Conservation (phyloP, 2,797 vertebrate genomes). For the Aldrovandia affinis region DNA sequence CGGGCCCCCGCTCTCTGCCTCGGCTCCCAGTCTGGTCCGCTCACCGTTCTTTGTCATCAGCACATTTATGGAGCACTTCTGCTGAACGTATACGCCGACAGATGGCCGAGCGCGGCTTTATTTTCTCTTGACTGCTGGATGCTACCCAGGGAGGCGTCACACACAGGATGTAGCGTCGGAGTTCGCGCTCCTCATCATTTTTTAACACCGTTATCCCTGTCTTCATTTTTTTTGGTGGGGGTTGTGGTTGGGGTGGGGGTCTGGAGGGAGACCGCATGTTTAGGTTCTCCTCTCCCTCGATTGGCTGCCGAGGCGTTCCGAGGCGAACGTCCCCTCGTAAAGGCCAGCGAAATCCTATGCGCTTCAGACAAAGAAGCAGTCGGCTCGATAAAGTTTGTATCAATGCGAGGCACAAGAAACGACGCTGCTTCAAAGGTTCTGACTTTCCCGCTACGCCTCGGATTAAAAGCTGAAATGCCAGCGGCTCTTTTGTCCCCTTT, state of each 20-base stretch:
- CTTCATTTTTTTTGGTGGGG: constrained; percentile 16
- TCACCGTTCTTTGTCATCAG: constrained; percentile 3
- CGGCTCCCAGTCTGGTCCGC: neutral
- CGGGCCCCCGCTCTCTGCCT: neutral
- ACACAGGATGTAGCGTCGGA: constrained; percentile 39
- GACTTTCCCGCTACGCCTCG: neutral
- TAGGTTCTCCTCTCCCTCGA: neutral
- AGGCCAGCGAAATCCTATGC: neutral
- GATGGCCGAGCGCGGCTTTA: constrained; percentile 44
- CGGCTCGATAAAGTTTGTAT: neutral
- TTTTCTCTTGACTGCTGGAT: constrained; percentile 32
- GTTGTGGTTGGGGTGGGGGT: neutral
- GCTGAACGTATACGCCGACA: constrained; percentile 42
- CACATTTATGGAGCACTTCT: neutral
- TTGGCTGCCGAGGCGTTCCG: neutral
- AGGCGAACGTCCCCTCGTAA: neutral
- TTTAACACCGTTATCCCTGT: constrained; percentile 29
- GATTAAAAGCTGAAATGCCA: neutral
- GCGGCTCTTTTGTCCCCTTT: neutral
- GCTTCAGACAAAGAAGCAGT: neutral
- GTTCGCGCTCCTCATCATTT: constrained; percentile 23
- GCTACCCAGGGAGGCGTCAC: constrained; percentile 43
- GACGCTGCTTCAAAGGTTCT: neutral
- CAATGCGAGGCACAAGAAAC: neutral
- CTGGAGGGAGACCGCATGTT: neutral